phyloP scores from a whole-genome alignment of 2,888 invertebrate species.

The Prenolepis imparis region DNA sequence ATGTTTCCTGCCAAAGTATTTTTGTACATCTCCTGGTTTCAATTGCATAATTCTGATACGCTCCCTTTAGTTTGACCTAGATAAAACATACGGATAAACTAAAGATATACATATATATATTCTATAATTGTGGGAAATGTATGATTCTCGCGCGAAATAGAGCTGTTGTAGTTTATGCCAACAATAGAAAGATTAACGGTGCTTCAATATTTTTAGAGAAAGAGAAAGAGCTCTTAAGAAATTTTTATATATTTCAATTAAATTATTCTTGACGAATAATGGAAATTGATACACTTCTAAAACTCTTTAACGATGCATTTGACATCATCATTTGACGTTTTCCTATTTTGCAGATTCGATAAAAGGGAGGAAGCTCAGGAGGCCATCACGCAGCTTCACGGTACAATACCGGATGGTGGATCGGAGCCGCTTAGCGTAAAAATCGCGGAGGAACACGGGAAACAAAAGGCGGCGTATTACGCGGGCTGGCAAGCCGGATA shows the following conservation, averaged over 20 bases:
- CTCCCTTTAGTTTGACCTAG: slow-evolving; percentile 61
- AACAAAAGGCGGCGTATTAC: slow-evolving; percentile 92
- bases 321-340: slow-evolving; percentile 35
- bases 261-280: background rate
- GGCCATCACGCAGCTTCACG: slow-evolving; percentile 95
- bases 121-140: slow-evolving; percentile 49
- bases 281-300: background rate
- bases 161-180: slow-evolving; percentile 39
- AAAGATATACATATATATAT: slow-evolving; percentile 14
- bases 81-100: slow-evolving; percentile 29
- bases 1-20: slow-evolving; percentile 80
- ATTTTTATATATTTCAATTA: background rate
- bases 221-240: background rate
- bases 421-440: slow-evolving; percentile 94
- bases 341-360: slow-evolving; percentile 89
- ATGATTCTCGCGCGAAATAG: slow-evolving; percentile 65
- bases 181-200: slow-evolving; percentile 7
- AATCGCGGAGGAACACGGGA: slow-evolving; percentile 95
- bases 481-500: slow-evolving; percentile 91
- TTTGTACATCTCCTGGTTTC: slow-evolving; percentile 74
- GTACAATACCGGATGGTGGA: slow-evolving; percentile 94
- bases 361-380: slow-evolving; percentile 96
- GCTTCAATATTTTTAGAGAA: background rate
- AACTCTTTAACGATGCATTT: background rate
- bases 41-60: slow-evolving; percentile 79